A percentile compares a stretch with the other conserved stretches of the same genome.
phyloP scores from a whole-genome alignment of 2,888 invertebrate species.

The Camponotus fellah region DNA sequence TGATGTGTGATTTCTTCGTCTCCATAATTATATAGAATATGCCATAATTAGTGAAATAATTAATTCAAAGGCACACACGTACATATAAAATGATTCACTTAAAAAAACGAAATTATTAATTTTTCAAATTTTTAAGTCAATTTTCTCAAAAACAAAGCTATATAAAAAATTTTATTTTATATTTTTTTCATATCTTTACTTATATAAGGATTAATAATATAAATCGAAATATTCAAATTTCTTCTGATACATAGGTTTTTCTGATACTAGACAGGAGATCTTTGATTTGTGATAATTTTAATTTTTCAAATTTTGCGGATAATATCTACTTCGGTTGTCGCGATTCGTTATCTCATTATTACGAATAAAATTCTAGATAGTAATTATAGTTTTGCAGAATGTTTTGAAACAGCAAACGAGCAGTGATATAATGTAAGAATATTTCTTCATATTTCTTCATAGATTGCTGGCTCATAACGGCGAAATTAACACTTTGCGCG shows the following conservation, averaged over 20 bases:
- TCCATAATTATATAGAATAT: not conserved
- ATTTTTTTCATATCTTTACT: no score
- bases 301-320: not conserved
- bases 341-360: not conserved
- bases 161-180: no score
- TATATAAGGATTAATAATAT: no score
- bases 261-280: not conserved
- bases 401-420: not conserved
- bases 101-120: not conserved
- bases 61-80: not conserved
- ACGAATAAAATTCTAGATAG: not conserved
- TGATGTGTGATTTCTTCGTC: not conserved
- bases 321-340: not conserved
- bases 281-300: not conserved
- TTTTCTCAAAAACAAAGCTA: no score
- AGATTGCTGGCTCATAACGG: constrained; percentile 99
- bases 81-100: not conserved
- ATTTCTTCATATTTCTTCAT: constrained; percentile 49
- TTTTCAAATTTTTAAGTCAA: no score
- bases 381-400: not conserved
- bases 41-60: not conserved
- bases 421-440: not conserved
- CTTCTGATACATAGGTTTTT: no score
- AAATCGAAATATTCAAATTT: no score
- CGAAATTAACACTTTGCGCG: constrained; percentile 99